Evolutionary conservation across 2,888 invertebrate genomes (phyloP), one percentile per base, ranked within the genome.

Genomic region (Lasioglossum malachurum): DNA sequence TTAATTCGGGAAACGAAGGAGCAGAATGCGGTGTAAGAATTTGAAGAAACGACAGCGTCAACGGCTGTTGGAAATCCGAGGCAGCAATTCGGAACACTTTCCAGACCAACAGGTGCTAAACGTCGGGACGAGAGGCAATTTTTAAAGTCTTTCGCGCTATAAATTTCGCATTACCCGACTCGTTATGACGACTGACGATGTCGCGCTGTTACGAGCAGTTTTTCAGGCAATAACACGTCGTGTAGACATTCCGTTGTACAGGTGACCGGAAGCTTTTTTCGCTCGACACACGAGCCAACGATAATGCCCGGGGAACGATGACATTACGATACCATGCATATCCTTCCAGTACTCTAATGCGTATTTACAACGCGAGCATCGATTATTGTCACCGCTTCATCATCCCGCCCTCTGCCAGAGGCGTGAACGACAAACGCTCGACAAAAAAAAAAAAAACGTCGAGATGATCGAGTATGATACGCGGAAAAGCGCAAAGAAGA

Each of bases 91-190:
- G 57, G 57, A 46, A 57, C 27, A 77, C 41, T 46, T 74, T 14
- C 46, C 31, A 14, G 44, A 16, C 73, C 84, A 84, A 74, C 84
- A 73, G 86, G 78, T 83, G 87, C 49, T 79, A 57, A 38, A 76
- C 35, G 73, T 74, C 38, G 60, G 23, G 8, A 49, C 31, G 23
- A 23, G 57, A 67, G 16, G 76, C 80, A 76, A 82, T 88, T 87
- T 79, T 87, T 80, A 71, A 83, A 80, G 78, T 80, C 69, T 38
- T 76, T 44, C 78, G 41, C 49, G 41, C 81, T 53, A 82, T 82
- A 80, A 82, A 81, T 79, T 84, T 84, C 75, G 27, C 77, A 78
- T 88, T 86, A 81, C 82, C 64, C 72, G 83, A 60, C 80, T 38
- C 74, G 78, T 83, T 83, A 77, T 76, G 87, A 49, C 64, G 64